phyloP scores from a whole-genome alignment of 1,140 invertebrate genomes.

The Anoplolepis gracilipes region DNA sequence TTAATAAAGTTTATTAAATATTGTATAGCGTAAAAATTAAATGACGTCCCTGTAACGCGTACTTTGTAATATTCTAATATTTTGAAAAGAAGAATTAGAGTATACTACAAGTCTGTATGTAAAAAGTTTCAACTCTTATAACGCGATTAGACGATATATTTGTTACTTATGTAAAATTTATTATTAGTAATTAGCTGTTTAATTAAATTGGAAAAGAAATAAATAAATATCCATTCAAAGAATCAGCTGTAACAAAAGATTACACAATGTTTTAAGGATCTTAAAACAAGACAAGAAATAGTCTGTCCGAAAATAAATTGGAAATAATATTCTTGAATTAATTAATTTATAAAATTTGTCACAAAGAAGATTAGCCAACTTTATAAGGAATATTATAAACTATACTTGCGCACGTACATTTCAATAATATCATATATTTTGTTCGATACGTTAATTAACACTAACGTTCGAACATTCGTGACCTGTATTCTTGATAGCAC shows the following conservation, averaged over 20 bases:
- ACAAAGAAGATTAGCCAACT: slow-evolving; percentile 1
- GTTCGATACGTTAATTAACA: slow-evolving; percentile 32
- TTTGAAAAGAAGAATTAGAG: neutral
- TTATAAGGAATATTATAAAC: neutral
- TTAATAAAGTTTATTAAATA: too few species aligned
- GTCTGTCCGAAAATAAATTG: neutral
- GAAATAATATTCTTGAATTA: slow-evolving; percentile 8
- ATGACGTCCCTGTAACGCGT: too few species aligned
- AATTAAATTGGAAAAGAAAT: neutral
- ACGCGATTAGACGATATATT: neutral
- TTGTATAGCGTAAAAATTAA: too few species aligned
- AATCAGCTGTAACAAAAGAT: neutral
- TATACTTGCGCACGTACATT: neutral
- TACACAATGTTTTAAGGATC: neutral
- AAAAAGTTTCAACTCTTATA: neutral
- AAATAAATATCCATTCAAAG: neutral
- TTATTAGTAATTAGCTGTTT: neutral
- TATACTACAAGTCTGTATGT: neutral
- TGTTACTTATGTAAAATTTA: neutral
- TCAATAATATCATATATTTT: slow-evolving; percentile 10
- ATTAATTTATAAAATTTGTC: neutral
- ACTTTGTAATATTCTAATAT: too few species aligned
- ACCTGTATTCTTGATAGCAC: neutral
- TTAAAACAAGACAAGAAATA: neutral
- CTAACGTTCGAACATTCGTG: slow-evolving; percentile 3